Percentiles rank a stretch among this genome's conserved stretches.
phyloP scores from a whole-genome alignment of 1,140 invertebrate genomes.

The Zaprionus camerounensis region DNA sequence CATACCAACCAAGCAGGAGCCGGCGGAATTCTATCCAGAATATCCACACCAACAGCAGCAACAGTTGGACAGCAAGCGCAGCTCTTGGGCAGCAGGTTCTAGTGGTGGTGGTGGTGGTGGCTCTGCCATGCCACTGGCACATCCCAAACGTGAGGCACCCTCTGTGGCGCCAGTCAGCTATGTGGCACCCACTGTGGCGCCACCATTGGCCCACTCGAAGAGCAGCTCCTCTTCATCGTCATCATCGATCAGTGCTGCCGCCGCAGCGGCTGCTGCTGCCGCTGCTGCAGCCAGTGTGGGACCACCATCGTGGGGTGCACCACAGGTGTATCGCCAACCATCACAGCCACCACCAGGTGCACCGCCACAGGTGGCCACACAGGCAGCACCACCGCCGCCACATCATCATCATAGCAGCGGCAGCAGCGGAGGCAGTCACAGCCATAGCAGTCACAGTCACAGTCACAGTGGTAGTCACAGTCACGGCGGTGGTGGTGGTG shows the following conservation, averaged over 20 bases:
- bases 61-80: slow-evolving; percentile 73
- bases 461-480: slow-evolving; percentile 30
- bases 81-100: slow-evolving; percentile 71
- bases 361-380: not conserved
- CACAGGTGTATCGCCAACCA: slow-evolving; percentile 74
- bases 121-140: slow-evolving; percentile 56
- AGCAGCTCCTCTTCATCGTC: slow-evolving; percentile 75
- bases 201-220: slow-evolving; percentile 76
- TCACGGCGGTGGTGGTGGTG: slow-evolving; percentile 15
- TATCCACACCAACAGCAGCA: slow-evolving; percentile 51
- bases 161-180: slow-evolving; percentile 72
- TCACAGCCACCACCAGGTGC: slow-evolving; percentile 64
- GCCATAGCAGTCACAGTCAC: slow-evolving; percentile 58
- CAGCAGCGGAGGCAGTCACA: slow-evolving; percentile 28
- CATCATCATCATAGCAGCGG: slow-evolving; percentile 47
- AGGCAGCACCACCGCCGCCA: slow-evolving; percentile 13
- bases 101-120: not conserved
- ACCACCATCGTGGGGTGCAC: slow-evolving; percentile 77
- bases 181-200: slow-evolving; percentile 62
- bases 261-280: slow-evolving; percentile 70
- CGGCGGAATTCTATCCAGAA: slow-evolving; percentile 79
- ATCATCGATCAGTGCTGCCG: slow-evolving; percentile 64
- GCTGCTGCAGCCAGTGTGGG: slow-evolving; percentile 75
- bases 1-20: slow-evolving; percentile 82
- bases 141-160: slow-evolving; percentile 76